A percentile compares a stretch with the other conserved stretches of the same genome.
These are phyloP conservation scores for Lissonota sp. DNA, from an alignment of 2,888 invertebrate genomes.

Conservation along the genomic window DNA sequence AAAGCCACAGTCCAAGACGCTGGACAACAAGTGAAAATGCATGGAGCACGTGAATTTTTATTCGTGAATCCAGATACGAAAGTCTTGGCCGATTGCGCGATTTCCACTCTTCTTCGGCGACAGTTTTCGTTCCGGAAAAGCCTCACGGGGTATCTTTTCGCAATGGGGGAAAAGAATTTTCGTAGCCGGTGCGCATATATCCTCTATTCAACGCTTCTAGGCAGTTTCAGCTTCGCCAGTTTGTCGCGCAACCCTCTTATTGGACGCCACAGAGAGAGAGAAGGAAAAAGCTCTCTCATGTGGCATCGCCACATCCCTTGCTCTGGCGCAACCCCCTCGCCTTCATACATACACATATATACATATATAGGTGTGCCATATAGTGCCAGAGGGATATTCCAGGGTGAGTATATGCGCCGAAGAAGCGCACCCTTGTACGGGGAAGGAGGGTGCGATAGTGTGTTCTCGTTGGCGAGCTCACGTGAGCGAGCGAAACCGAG, in stretches of 20 bases:
- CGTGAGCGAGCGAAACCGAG: conserved; percentile 59
- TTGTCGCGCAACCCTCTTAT: conserved; percentile 49
- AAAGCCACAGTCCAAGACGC: too few relatives aligned
- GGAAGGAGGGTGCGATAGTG: conserved; percentile 61
- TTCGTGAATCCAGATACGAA: conserved; percentile 63
- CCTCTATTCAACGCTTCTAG: conserved; percentile 29
- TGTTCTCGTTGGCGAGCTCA: conserved; percentile 46
- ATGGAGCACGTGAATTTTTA: too few relatives aligned
- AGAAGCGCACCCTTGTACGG: conserved; percentile 59
- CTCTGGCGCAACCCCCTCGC: conserved; percentile 28
- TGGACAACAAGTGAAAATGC: too few relatives aligned
- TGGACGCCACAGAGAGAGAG: conserved; percentile 45
- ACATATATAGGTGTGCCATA: neutral
- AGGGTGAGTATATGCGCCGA: conserved; percentile 38
- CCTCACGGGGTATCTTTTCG: conserved; percentile 54
- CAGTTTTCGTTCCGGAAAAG: conserved; percentile 46
- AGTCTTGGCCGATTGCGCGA: conserved; percentile 44
- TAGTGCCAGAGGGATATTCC: conserved; percentile 34
- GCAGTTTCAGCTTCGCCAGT: conserved; percentile 31
- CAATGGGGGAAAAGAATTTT: conserved; percentile 49
- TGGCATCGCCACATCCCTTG: conserved; percentile 48
- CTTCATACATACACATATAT: conserved; percentile 16
- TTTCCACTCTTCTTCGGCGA: conserved; percentile 33
- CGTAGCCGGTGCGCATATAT: conserved; percentile 27
- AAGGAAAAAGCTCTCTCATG: conserved; percentile 51